Evolutionary conservation across 2,797 vertebrate genomes (phyloP), one percentile per base, ranked within the genome.

Genomic region (Coregonus sp.): DNA sequence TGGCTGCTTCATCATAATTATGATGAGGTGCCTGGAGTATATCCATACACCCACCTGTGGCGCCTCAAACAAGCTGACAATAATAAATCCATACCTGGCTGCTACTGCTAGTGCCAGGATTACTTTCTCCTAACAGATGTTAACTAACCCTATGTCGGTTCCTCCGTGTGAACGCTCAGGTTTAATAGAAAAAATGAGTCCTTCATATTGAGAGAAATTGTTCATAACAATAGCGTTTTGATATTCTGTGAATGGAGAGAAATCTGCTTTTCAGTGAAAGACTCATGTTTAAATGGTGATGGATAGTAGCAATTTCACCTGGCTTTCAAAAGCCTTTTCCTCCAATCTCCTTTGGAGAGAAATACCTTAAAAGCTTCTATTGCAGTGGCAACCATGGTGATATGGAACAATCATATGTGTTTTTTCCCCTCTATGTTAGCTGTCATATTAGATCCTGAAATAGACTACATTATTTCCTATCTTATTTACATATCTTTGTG

Each of bases 1-100:
- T 90, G 91, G 89, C 85, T 86, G 89, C 89, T 93, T 93, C 82
- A 92, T 94, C 91, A 90, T 90, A 91, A 92, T 93, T 93, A 93
- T 85, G 89, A 87, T 84, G 76, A 83, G 84, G 85, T 78, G 85
- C 80, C 83, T 84, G 82, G 81, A 47, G 83, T 76, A 85, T 86
- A 77, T 88, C 87, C 75, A 67, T 81, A 88, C 83, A 12, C 40
- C 9, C 9, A 47, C 40, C 86, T 76, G 81, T 75, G 68, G 79
- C 82, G 81, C 86, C 84, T 83, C 81, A 80, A 88, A 88, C 81
- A 16, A 73, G 84, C 83, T 40, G 54, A 73, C 80, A 80, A 81
- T 82, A 87, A 92, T 89, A 85, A 90, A 47, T 88, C 86, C 51
- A 74, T 15, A 59, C 40, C 40, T 47, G 9, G 75, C 70, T 66